These are phyloP conservation scores for Hippocampus comes DNA, from an alignment of 2,113 vertebrate genomes.

Conservation along the genomic window DNA sequence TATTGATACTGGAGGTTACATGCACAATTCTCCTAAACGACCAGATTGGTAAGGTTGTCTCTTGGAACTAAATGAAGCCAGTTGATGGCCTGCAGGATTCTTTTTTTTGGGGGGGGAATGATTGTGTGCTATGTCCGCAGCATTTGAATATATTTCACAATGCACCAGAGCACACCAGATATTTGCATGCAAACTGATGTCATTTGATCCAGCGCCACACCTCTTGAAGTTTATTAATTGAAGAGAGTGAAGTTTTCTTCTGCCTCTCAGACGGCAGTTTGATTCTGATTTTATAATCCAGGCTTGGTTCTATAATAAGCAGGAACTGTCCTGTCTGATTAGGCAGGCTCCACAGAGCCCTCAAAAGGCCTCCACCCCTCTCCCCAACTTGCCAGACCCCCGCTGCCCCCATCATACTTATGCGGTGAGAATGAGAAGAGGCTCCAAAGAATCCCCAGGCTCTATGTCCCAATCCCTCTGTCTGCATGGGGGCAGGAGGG, in stretches of 20 bases:
- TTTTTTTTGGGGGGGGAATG: background rate
- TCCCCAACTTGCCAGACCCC: conserved; percentile 31
- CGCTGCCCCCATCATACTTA: conserved; percentile 53
- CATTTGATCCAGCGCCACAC: conserved; percentile 85
- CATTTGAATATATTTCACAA: background rate
- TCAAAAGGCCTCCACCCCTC: conserved; percentile 57
- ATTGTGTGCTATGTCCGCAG: too few species aligned
- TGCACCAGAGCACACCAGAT: background rate
- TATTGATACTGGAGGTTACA: background rate
- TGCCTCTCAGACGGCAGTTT: conserved; percentile 77
- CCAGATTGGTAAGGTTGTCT: background rate
- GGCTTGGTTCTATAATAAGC: conserved; percentile 84
- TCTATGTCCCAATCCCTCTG: conserved; percentile 10
- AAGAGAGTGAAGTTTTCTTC: conserved; percentile 78
- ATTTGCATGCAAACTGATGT: conserved; percentile 84
- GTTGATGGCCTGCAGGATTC: background rate
- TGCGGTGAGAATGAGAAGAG: conserved; percentile 60
- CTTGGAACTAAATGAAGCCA: background rate
- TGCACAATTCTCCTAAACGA: background rate
- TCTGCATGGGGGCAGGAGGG: conserved; percentile 17
- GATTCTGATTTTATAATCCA: conserved; percentile 89
- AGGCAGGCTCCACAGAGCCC: conserved; percentile 77
- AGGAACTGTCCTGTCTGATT: conserved; percentile 89
- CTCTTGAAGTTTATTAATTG: conserved; percentile 90
- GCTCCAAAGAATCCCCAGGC: conserved; percentile 52